phyloP scores from a whole-genome alignment of 2,113 vertebrate species.

The Centropristis striata region DNA sequence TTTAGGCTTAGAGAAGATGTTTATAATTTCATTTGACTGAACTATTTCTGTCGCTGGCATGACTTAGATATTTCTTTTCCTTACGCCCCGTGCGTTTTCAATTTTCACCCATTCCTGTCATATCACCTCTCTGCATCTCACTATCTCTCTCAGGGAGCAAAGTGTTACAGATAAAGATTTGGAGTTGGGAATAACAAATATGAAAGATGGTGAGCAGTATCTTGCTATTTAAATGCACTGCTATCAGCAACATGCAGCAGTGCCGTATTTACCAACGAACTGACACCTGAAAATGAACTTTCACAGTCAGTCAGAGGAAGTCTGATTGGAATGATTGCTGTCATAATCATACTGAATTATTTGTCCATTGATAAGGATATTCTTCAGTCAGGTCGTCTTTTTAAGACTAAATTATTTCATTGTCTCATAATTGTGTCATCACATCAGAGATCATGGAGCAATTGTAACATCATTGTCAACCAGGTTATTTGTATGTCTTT shows the following conservation, averaged over 20 bases:
- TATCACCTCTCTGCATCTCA: conserved; percentile 9
- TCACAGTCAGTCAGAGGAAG: neutral
- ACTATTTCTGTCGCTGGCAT: conserved; percentile 17
- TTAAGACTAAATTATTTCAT: neutral
- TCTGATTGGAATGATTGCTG: neutral
- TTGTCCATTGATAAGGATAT: neutral
- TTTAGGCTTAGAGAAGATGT: neutral
- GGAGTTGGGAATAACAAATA: conserved; percentile 23
- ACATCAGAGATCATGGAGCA: neutral
- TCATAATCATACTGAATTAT: neutral
- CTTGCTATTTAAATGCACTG: neutral
- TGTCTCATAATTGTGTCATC: neutral
- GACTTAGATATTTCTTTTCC: conserved; percentile 15
- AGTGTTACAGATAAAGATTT: conserved; percentile 45
- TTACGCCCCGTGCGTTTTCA: conserved; percentile 28
- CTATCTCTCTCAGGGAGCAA: conserved; percentile 23
- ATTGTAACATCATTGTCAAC: too few relatives aligned
- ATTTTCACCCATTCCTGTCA: conserved; percentile 25
- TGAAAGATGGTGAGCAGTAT: neutral
- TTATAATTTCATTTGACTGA: conserved; percentile 12
- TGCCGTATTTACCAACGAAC: conserved; percentile 11
- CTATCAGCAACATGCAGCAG: conserved; percentile 17
- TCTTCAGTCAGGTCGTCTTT: neutral
- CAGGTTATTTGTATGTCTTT: neutral
- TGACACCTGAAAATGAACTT: neutral